Percentiles rank a stretch among this genome's conserved stretches.
Conservation (phyloP, 2,888 invertebrate species). For the Lycia hirtaria region DNA sequence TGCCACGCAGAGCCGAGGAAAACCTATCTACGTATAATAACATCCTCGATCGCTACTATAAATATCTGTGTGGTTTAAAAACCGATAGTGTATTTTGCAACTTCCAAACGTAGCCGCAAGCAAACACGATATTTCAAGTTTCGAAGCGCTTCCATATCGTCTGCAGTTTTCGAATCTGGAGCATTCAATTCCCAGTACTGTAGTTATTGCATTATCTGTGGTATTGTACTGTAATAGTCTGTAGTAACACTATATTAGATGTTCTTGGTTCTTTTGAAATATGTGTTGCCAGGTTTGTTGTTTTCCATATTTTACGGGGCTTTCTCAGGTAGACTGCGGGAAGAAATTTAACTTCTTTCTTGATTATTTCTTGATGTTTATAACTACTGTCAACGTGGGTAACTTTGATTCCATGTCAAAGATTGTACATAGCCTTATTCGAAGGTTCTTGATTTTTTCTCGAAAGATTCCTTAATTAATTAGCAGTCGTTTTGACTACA, state of each 20-base stretch:
- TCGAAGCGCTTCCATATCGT: slow-evolving; percentile 2
- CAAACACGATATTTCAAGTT: slow-evolving; percentile 5
- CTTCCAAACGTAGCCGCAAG: neutral
- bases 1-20: no score
- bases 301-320: neutral
- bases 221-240: slow-evolving; percentile 4
- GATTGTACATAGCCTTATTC: no score
- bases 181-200: slow-evolving; percentile 20
- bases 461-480: no score
- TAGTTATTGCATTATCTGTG: slow-evolving; percentile 6
- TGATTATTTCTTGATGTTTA: no score
- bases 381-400: no score
- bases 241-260: slow-evolving; percentile 8
- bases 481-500: no score
- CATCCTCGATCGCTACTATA: no score
- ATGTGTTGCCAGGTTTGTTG: slow-evolving; percentile 1
- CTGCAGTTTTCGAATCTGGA: slow-evolving; percentile 23
- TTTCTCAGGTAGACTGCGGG: no score
- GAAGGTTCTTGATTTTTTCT: no score
- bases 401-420: no score
- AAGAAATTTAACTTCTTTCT: no score
- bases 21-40: no score
- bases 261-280: neutral
- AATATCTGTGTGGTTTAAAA: neutral
- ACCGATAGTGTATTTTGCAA: neutral